These are phyloP conservation scores for Drosophila nikananu DNA, from an alignment of 1,140 invertebrate genomes.

Conservation along the genomic window DNA sequence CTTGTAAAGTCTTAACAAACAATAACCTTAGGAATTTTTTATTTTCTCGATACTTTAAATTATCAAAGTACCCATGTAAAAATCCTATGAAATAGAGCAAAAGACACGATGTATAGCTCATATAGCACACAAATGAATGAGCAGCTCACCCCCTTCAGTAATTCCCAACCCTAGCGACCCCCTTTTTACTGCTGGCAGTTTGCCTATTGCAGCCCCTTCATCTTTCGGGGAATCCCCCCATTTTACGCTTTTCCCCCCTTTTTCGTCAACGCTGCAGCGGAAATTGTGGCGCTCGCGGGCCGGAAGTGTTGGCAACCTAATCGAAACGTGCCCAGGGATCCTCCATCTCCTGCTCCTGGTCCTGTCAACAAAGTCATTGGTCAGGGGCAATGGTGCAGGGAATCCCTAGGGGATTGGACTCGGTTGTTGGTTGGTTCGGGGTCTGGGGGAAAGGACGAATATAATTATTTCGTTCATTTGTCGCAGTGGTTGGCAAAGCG, in stretches of 20 bases:
- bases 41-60: not conserved
- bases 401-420: not conserved
- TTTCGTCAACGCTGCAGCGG: constrained; percentile 44
- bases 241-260: constrained; percentile 2
- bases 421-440: constrained; percentile 1
- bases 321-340: constrained; percentile 66
- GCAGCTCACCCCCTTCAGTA: constrained; percentile 24
- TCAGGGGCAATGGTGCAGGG: constrained; percentile 24
- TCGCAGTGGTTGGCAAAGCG: constrained; percentile 51
- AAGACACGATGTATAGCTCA: constrained; percentile 31
- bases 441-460: constrained; percentile 35
- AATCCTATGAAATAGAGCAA: constrained; percentile 1
- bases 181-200: constrained; percentile 55
- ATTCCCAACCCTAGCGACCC: not conserved
- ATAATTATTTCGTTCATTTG: constrained; percentile 70
- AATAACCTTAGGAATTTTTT: too few species aligned
- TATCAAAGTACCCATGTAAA: not conserved
- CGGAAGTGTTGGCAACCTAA: constrained; percentile 81
- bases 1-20: not conserved
- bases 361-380: constrained; percentile 54
- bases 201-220: constrained; percentile 61
- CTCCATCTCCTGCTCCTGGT: constrained; percentile 17
- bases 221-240: constrained; percentile 24
- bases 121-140: constrained; percentile 70
- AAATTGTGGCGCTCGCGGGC: constrained; percentile 79